Base-by-base conservation (phyloP, 2,888 invertebrate genomes). In the Anthophora plumipes region DNA sequence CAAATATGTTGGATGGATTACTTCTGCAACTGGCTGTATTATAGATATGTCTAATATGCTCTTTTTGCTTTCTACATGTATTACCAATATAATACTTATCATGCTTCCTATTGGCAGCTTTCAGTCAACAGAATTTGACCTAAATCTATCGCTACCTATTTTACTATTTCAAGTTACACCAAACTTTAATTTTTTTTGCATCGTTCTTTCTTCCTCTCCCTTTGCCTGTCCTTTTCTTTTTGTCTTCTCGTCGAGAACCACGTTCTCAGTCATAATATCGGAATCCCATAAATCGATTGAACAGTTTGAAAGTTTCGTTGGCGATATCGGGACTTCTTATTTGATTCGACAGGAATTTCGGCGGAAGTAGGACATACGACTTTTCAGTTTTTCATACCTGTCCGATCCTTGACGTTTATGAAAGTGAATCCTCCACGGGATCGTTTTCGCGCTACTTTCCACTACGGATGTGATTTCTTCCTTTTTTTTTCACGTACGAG, bases 281-380 rank as follows among this genome's bases (percentile, higher is more conserved):
- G 63, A 73, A 79, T 79, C 20, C 69, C 68, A 72, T 80, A 78
- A 72, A 80, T 80, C 78, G 72, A 68, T 72, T 48, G 67, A 39
- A 68, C 63, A 77, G 59, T 67, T 78, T 64, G 50, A 54, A 67
- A 72, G 59, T 72, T 64, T 41, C 68, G 52, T 46, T 14, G 41
- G 22, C 46, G 59, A 72, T 64, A 68, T 73, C 68, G 41, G 55
- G 41, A 37, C 68, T 67, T 52, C 64, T 73, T 73, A 68, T 41
- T 64, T 48, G 80, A 80, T 48, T 68, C 72, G 80, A 80, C 72
- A 63, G 78, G 59, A 69, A 72, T 78, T 78, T 64, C 59, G 57
- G 59, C 11, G 22, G 48, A 72, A 78, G 67, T 66, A 54, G 70
- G 66, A 64, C 68, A 63, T 57, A 64, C 55, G 70, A 63, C 79